Evolutionary conservation across 2,888 invertebrate genomes (phyloP).

Genomic region (Heteromyza rotundicornis): DNA sequence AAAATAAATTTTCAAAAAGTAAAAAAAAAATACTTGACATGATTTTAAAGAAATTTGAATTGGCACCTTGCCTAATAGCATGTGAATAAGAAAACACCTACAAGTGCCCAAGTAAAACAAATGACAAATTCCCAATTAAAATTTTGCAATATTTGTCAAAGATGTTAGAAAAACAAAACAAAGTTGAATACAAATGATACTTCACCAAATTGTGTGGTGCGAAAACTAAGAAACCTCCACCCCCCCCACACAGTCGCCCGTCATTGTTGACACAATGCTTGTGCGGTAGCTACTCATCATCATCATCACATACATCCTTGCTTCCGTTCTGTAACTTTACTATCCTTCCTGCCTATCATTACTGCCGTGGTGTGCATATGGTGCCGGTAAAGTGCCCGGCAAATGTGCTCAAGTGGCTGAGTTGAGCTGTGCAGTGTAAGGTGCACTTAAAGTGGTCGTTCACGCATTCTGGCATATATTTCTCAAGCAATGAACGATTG

Average conservation of each 20-base stretch:
- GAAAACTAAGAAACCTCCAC: no score
- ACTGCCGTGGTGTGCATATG: neutral
- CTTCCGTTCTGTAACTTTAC: slow-evolving; percentile 2
- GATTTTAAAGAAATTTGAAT: slow-evolving; percentile 16
- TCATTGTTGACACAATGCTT: no score
- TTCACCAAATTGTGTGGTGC: no score
- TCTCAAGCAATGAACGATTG: no score
- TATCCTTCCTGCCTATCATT: neutral
- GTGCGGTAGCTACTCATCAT: slow-evolving; percentile 37
- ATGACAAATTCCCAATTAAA: slow-evolving; percentile 16
- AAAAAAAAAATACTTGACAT: slow-evolving; percentile 22
- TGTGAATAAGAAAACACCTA: neutral
- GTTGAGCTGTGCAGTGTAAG: neutral
- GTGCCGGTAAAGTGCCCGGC: no score
- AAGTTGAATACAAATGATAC: no score
- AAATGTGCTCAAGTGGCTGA: slow-evolving; percentile 42
- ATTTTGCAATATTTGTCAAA: no score
- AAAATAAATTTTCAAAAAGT: no score
- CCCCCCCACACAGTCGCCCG: no score
- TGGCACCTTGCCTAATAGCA: slow-evolving; percentile 39
- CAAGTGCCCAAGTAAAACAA: neutral
- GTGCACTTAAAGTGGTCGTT: no score
- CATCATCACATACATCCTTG: slow-evolving; percentile 18
- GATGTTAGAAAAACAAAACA: no score
- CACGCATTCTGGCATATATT: no score